Base-by-base conservation (phyloP, 2,797 vertebrate genomes). In the Tragelaphus oryx region DNA sequence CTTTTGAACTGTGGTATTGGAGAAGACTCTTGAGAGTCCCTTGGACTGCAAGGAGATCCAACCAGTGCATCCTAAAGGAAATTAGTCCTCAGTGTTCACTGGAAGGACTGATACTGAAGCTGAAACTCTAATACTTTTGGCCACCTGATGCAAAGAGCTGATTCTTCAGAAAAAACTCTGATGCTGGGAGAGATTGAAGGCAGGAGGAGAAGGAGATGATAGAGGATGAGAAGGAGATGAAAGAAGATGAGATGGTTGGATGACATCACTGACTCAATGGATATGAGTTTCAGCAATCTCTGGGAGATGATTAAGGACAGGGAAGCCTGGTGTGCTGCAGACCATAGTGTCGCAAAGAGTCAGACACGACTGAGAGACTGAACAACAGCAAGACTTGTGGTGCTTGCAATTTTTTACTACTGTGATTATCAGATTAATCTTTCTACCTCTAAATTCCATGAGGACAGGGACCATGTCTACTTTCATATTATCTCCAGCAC, bases 401-500 rank as follows among this genome's bases (percentile, higher is more conserved):
- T 6, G 37, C 55, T 80, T 24, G 13, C 28, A 59, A 22, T 52
- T 83, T 95, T 57, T 60, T 13, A 60, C 20, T 54, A 76, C 24
- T 91, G 82, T 62, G 37, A 52, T 83, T 52, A 89, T 93, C 14
- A 50, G 28, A 65, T 41, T 74, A 60, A 75, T 37, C 37, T 89
- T 81, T 78, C 54, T 88, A 55, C n/a, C 14, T 94, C 54, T 60
- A 82, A 93, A 87, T 94, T 62, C 48, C 60, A 74, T 5, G 50
- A 87, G n/a, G 62, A 24, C 12, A 83, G 55, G 54, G 16, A 26
- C 26, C 8, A 41, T 50, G 4, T 55, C 57, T 92, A 28, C 62
- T 85, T 93, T 83, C 80, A 91, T 65, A 89, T 91, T 95, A 82
- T 79, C 79, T 85, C 18, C 4, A 92, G 55, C 22, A 92, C 4